Percentiles rank a stretch among this genome's conserved stretches.
phyloP scores from a whole-genome alignment of 2,113 vertebrate species.

The Sardina pilchardus region DNA sequence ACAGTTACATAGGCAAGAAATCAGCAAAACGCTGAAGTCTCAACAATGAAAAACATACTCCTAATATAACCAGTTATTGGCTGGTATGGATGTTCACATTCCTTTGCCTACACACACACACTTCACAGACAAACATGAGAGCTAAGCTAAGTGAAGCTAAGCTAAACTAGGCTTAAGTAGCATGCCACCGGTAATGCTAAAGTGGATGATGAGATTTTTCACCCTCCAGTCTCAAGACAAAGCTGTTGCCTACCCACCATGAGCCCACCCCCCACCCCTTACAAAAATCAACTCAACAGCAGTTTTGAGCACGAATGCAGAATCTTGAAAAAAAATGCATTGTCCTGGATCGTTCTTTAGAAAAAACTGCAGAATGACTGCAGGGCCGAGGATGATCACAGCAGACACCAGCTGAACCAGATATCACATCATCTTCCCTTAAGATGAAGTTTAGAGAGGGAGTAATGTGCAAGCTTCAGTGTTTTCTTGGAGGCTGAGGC shows the following conservation, averaged over 20 bases:
- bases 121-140: background rate
- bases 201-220: constrained; percentile 5
- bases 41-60: background rate
- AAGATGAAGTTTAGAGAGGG: background rate
- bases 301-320: no score
- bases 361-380: no score
- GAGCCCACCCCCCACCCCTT: background rate
- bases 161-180: background rate
- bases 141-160: background rate
- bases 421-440: background rate
- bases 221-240: background rate
- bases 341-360: no score
- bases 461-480: background rate
- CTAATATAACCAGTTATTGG: background rate
- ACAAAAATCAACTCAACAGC: background rate
- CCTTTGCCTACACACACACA: background rate
- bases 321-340: no score
- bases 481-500: background rate
- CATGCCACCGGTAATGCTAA: background rate
- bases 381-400: background rate
- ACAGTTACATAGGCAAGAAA: background rate
- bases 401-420: background rate
- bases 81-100: background rate
- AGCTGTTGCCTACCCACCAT: background rate
- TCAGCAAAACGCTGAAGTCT: background rate